These are phyloP conservation scores for Pseudochaenichthys georgianus DNA, from an alignment of 2,797 vertebrate genomes.

Conservation along the genomic window DNA sequence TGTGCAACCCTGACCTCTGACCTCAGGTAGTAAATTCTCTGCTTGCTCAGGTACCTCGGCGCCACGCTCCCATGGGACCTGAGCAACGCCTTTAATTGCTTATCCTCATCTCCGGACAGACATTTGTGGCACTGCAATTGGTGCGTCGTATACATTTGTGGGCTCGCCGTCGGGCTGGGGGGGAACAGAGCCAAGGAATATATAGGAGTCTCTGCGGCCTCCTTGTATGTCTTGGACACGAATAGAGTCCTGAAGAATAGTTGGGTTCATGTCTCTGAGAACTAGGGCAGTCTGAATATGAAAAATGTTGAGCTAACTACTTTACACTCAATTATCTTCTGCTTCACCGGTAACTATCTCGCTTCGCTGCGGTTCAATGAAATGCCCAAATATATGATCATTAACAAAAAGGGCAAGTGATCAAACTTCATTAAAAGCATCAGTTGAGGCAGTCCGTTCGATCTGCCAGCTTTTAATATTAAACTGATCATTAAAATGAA, in stretches of 20 bases:
- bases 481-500: slow-evolving; percentile 41
- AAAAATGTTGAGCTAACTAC: slow-evolving; percentile 22
- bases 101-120: slow-evolving; percentile 58
- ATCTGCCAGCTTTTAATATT: slow-evolving; percentile 41
- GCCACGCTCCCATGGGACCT: slow-evolving; percentile 54
- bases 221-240: slow-evolving; percentile 73
- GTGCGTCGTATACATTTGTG: slow-evolving; percentile 72
- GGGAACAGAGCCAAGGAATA: slow-evolving; percentile 66
- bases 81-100: slow-evolving; percentile 66
- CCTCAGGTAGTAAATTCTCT: slow-evolving; percentile 68
- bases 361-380: slow-evolving; percentile 20
- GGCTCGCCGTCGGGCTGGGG: slow-evolving; percentile 45
- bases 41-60: slow-evolving; percentile 69
- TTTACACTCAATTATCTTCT: slow-evolving; percentile 35
- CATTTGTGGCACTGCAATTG: slow-evolving; percentile 49
- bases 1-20: slow-evolving; percentile 70
- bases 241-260: slow-evolving; percentile 50
- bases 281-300: slow-evolving; percentile 41
- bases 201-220: slow-evolving; percentile 59
- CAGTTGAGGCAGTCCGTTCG: background rate
- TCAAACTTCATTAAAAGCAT: slow-evolving; percentile 32
- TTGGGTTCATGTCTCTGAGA: slow-evolving; percentile 35
- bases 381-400: slow-evolving; percentile 23
- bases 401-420: slow-evolving; percentile 39
- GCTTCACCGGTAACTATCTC: background rate